A percentile compares a stretch with the other conserved stretches of the same genome.
These are phyloP conservation scores for Candoia aspera DNA, from an alignment of 2,113 vertebrate species.

Conservation along the genomic window DNA sequence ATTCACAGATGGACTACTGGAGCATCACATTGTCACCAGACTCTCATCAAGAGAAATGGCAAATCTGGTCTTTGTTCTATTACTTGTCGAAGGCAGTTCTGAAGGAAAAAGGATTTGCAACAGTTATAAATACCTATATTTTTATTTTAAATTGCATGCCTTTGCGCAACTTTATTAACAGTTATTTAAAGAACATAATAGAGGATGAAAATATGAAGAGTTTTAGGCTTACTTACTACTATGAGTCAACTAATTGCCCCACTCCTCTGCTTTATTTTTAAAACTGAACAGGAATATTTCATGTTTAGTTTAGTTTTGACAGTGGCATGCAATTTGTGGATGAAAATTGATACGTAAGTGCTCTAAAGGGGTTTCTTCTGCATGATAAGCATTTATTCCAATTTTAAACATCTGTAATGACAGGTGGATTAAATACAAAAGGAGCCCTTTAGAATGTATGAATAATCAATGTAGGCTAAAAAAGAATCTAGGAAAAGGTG, in stretches of 20 bases:
- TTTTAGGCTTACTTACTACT: neutral
- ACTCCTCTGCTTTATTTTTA: neutral
- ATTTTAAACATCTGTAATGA: constrained; percentile 62
- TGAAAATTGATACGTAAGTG: constrained; percentile 43
- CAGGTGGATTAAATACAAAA: constrained; percentile 64
- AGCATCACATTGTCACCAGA: neutral
- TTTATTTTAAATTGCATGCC: neutral
- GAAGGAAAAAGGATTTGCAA: neutral
- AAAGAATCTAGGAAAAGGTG: constrained; percentile 46
- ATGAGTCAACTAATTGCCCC: neutral
- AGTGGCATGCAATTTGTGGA: constrained; percentile 18
- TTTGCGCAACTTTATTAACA: neutral
- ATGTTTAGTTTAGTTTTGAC: constrained; percentile 24
- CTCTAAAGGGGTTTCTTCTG: constrained; percentile 40
- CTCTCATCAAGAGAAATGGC: neutral
- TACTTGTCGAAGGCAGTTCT: neutral
- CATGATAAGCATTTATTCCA: constrained; percentile 44
- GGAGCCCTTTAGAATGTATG: constrained; percentile 52
- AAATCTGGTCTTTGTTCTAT: neutral
- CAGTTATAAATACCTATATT: neutral
- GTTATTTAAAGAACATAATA: neutral
- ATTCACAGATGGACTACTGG: neutral
- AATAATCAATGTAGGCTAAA: constrained; percentile 59
- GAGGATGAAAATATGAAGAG: neutral
- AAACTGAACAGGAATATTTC: neutral